These are phyloP conservation scores for Tetramorium simillimum DNA, from an alignment of 1,140 invertebrate species.

Conservation along the genomic window DNA sequence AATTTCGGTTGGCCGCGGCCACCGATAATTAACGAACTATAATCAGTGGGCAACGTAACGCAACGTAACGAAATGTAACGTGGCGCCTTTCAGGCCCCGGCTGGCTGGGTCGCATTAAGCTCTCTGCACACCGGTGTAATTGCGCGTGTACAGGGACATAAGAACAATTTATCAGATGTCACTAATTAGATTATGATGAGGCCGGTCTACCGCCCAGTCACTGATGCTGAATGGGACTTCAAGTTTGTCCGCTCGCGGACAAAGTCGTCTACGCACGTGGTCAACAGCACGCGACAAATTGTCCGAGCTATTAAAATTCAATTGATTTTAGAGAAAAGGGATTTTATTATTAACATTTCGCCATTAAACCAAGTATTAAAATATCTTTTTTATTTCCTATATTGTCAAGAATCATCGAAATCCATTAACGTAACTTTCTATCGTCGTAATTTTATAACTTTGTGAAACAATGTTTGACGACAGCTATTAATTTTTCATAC, in stretches of 20 bases:
- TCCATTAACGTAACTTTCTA: neutral
- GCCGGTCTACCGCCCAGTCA: neutral
- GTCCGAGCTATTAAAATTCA: neutral
- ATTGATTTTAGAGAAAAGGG: neutral
- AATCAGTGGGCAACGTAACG: slow-evolving; percentile 68
- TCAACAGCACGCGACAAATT: slow-evolving; percentile 18
- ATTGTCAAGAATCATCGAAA: neutral
- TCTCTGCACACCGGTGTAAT: slow-evolving; percentile 33
- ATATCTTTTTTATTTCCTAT: neutral
- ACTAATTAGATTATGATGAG: slow-evolving; percentile 65
- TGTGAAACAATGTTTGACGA: neutral
- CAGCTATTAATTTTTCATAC: neutral
- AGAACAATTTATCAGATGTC: slow-evolving; percentile 54
- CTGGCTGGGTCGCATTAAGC: slow-evolving; percentile 52
- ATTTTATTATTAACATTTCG: neutral
- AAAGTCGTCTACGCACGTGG: neutral
- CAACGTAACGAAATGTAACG: slow-evolving; percentile 69
- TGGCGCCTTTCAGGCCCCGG: slow-evolving; percentile 19
- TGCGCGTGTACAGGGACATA: neutral
- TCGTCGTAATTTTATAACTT: neutral
- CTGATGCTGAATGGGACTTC: neutral
- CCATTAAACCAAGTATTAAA: neutral
- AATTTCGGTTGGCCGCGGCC: slow-evolving; percentile 67
- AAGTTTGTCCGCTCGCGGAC: neutral
- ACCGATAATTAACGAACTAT: slow-evolving; percentile 75